Evolutionary conservation across 2,797 vertebrate species (phyloP).

Genomic region (Petrocephalus schoutedeni): DNA sequence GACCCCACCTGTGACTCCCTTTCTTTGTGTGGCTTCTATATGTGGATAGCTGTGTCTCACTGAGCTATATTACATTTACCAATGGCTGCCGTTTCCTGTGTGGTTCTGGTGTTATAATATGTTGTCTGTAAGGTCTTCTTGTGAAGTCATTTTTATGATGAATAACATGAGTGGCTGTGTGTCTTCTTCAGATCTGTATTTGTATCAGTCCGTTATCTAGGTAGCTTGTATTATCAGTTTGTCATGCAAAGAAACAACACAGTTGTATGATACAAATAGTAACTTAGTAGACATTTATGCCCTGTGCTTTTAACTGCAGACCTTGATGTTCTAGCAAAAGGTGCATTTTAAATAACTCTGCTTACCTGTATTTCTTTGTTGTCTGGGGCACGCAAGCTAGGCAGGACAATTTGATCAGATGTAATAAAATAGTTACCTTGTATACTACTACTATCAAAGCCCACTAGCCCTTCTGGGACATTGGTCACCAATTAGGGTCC

Average conservation of each 20-base stretch:
- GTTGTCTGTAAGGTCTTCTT: constrained; percentile 23
- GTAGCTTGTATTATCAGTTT: neutral
- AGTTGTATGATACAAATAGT: neutral
- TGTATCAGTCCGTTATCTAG: neutral
- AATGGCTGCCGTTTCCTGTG: constrained; percentile 26
- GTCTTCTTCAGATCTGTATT: neutral
- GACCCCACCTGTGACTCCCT: constrained; percentile 29
- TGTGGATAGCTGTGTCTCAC: constrained; percentile 35
- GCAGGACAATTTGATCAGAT: neutral
- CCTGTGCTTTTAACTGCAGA: neutral
- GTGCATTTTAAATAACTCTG: neutral
- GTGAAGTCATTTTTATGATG: constrained; percentile 18
- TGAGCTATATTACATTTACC: constrained; percentile 43
- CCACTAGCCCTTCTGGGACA: neutral
- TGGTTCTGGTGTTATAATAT: constrained; percentile 34
- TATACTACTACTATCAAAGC: neutral
- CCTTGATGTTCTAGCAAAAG: neutral
- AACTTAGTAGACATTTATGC: neutral
- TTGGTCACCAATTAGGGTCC: neutral
- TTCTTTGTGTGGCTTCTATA: constrained; percentile 35
- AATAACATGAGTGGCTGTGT: constrained; percentile 3
- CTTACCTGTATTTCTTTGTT: neutral
- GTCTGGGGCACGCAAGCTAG: neutral
- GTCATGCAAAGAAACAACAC: neutral
- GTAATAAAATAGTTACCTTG: neutral